These are phyloP conservation scores for Parauchenoglanis punctatus DNA, from an alignment of 2,797 vertebrate genomes.

Conservation along the genomic window DNA sequence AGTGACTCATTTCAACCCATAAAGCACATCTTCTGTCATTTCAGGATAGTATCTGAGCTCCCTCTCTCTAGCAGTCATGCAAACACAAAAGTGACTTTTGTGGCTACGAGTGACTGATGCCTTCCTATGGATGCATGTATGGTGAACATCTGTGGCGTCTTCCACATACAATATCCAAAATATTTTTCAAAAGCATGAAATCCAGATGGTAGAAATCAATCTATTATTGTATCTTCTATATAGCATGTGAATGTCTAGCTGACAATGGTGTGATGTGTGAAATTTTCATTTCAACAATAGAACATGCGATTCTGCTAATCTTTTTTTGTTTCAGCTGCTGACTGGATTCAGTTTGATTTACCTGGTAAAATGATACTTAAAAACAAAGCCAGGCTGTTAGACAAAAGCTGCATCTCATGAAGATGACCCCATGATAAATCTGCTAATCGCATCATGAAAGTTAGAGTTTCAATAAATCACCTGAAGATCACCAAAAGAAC, in stretches of 20 bases:
- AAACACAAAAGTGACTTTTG: slow-evolving; percentile 24
- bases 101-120: background rate
- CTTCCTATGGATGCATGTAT: background rate
- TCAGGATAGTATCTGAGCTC: slow-evolving; percentile 14
- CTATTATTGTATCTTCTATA: background rate
- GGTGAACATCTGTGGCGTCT: slow-evolving; percentile 10
- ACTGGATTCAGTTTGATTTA: background rate
- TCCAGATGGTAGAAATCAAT: slow-evolving; percentile 16
- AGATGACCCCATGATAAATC: background rate
- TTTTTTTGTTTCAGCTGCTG: background rate
- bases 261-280: background rate
- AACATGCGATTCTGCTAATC: background rate
- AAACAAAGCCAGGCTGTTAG: background rate
- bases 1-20: slow-evolving; percentile 50
- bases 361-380: slow-evolving; percentile 2
- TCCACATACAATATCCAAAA: background rate
- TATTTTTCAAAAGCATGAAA: slow-evolving; percentile 11
- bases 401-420: background rate
- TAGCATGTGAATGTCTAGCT: background rate
- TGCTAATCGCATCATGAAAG: slow-evolving; percentile 6
- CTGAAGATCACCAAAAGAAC: slow-evolving; percentile 1
- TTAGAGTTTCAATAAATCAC: slow-evolving; percentile 1
- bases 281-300: slow-evolving; percentile 2
- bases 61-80: slow-evolving; percentile 10
- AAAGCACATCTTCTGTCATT: slow-evolving; percentile 38